A percentile compares a stretch with the other conserved stretches of the same genome.
phyloP scores from a whole-genome alignment of 2,113 vertebrate genomes.

The Corydoras maculifer region DNA sequence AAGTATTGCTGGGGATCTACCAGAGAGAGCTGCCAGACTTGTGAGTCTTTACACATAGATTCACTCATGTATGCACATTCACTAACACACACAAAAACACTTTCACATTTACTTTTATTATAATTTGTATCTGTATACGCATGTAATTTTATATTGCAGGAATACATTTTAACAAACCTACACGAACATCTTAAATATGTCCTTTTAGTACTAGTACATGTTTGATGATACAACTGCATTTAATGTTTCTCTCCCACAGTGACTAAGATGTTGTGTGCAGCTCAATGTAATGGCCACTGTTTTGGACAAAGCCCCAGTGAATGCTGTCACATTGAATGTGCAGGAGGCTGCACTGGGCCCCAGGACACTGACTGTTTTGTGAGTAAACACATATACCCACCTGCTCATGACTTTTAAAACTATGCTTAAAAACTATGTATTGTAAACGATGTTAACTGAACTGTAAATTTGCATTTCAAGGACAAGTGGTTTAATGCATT shows the following conservation, averaged over 20 bases:
- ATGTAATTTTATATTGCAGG: too few species aligned
- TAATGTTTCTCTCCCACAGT: constrained; percentile 57
- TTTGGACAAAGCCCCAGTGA: constrained; percentile 81
- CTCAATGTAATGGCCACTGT: constrained; percentile 85
- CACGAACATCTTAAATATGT: too few species aligned
- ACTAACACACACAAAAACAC: constrained; percentile 1
- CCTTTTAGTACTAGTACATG: too few species aligned
- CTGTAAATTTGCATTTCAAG: too few species aligned
- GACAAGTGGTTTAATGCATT: too few species aligned
- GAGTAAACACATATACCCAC: constrained; percentile 50
- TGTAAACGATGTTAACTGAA: too few species aligned
- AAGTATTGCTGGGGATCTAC: constrained; percentile 73
- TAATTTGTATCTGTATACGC: background rate
- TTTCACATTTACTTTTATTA: background rate
- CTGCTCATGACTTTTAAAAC: too few species aligned
- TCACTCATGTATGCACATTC: background rate
- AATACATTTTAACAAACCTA: too few species aligned
- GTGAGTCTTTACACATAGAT: constrained; percentile 57
- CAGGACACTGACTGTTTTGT: constrained; percentile 85
- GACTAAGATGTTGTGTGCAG: constrained; percentile 86
- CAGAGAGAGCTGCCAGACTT: constrained; percentile 71
- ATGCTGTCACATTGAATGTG: constrained; percentile 88
- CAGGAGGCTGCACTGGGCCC: constrained; percentile 81
- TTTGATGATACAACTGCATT: too few species aligned
- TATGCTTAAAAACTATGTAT: too few species aligned